A percentile compares a stretch with the other conserved stretches of the same genome.
Conservation (phyloP, 2,888 invertebrate species). For the Spialia ferax region DNA sequence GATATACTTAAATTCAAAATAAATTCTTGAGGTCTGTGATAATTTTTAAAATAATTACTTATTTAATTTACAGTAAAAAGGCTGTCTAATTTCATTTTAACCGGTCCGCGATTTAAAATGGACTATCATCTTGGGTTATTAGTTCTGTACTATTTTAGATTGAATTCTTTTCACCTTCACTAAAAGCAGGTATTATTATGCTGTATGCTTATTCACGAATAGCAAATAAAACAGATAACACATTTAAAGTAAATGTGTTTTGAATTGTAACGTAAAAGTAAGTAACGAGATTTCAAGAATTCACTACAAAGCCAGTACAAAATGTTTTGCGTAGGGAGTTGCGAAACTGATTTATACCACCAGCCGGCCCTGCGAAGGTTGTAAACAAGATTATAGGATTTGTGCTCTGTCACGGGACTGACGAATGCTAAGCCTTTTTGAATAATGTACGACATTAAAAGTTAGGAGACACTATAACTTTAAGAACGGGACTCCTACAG, state of each 20-base stretch:
- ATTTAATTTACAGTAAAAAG: too few species aligned
- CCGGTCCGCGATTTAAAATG: too few species aligned
- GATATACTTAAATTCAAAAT: too few species aligned
- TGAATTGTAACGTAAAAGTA: background rate
- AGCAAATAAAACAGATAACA: background rate
- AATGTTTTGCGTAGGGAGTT: conserved; percentile 27
- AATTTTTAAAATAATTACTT: too few species aligned
- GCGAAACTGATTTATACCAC: conserved; percentile 35
- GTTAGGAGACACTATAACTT: background rate
- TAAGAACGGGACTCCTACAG: background rate
- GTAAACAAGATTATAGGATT: conserved; percentile 39
- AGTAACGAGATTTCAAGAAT: background rate
- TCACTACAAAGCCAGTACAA: conserved; percentile 15
- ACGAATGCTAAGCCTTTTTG: conserved; percentile 37
- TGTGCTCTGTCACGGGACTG: conserved; percentile 30
- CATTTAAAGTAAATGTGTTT: background rate
- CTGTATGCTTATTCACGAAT: too few species aligned
- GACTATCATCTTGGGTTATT: too few species aligned
- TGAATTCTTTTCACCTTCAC: too few species aligned
- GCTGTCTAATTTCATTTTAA: too few species aligned
- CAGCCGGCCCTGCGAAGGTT: conserved; percentile 26
- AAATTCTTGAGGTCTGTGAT: too few species aligned
- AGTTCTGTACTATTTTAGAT: too few species aligned
- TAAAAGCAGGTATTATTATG: too few species aligned
- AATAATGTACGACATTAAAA: conserved; percentile 35